These are phyloP conservation scores for Phoronis australis DNA, from an alignment of 2,888 invertebrate species.

Conservation along the genomic window DNA sequence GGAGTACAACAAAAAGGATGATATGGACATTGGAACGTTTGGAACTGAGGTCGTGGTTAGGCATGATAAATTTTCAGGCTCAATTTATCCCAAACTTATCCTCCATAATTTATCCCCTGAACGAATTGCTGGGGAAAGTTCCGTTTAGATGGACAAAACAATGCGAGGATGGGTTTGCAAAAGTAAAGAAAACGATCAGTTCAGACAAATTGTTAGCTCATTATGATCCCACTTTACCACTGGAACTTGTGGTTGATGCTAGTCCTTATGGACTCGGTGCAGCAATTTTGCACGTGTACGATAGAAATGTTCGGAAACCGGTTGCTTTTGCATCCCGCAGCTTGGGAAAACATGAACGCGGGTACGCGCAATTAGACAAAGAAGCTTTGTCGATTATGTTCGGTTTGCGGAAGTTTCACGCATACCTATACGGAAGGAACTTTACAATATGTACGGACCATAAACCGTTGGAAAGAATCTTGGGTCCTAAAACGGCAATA, in stretches of 20 bases:
- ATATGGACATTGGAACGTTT: no score
- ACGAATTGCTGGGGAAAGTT: conserved; percentile 4
- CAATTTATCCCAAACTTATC: conserved; percentile 9
- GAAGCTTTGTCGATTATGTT: conserved; percentile 2
- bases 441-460: conserved; percentile 4
- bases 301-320: conserved; percentile 28
- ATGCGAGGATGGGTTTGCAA: not conserved
- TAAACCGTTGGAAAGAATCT: conserved; percentile 1
- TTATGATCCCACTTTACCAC: conserved; percentile 4
- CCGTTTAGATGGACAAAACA: conserved; percentile 3
- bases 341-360: not conserved
- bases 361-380: conserved; percentile 9
- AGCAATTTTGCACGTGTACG: conserved; percentile 7
- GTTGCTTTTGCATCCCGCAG: conserved; percentile 42
- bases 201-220: conserved; percentile 6
- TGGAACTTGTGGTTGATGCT: conserved; percentile 6
- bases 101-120: conserved; percentile 6
- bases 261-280: conserved; percentile 10
- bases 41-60: no score
- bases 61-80: conserved; percentile 12
- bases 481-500: conserved; percentile 2
- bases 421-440: conserved; percentile 4
- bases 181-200: conserved; percentile 1
- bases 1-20: no score
- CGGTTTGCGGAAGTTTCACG: not conserved